Evolutionary conservation across 1,140 invertebrate species (phyloP).

Genomic region (roundworm (Caenorhabditis elegans)): DNA sequence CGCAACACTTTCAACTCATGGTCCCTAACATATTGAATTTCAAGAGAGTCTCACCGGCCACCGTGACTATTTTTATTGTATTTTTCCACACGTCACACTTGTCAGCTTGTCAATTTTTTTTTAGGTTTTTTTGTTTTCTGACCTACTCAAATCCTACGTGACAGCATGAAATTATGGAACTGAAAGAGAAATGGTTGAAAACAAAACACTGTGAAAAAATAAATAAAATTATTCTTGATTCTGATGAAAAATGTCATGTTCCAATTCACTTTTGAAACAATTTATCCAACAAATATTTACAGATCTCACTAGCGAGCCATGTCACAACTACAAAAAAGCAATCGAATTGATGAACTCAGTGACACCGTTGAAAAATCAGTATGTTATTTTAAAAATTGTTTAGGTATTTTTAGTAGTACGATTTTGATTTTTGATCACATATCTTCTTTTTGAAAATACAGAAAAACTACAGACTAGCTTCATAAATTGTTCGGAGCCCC

Average conservation of each 20-base stretch:
- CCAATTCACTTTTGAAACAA: too few species aligned
- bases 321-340: conserved; percentile 12
- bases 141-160: too few species aligned
- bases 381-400: neutral
- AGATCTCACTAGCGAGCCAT: too few species aligned
- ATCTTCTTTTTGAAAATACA: neutral
- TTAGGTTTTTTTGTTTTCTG: too few species aligned
- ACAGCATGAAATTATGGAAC: too few species aligned
- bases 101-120: neutral
- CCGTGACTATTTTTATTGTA: neutral
- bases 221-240: too few species aligned
- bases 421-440: too few species aligned
- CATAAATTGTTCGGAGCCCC: neutral
- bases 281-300: too few species aligned
- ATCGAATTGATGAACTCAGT: neutral
- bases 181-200: too few species aligned
- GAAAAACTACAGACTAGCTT: neutral
- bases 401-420: too few species aligned
- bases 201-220: too few species aligned
- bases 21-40: neutral
- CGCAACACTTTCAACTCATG: neutral
- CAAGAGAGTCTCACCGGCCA: neutral
- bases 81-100: neutral
- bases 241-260: too few species aligned
- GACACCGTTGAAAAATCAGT: neutral